Evolutionary conservation across 2,888 invertebrate genomes (phyloP), one percentile per base, ranked within the genome.

Genomic region (Eurois occulta): DNA sequence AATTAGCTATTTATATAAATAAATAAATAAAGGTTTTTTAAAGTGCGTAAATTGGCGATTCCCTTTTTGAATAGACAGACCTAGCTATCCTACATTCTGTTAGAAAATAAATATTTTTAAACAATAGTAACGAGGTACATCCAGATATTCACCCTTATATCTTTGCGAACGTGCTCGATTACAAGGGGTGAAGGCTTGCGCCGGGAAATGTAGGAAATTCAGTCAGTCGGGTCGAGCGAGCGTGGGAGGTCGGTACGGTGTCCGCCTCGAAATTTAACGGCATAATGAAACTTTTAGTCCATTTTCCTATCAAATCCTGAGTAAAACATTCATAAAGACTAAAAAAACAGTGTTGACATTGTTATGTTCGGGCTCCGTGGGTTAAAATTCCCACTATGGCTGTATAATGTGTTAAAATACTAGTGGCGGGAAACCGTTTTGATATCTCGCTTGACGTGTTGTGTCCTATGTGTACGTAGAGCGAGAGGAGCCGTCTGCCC

Each of bases 341-440:
- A 68, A 77, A 84, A 85, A 87, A 83, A 87, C 85, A 86, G 91
- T 92, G 92, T 81, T 87, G 77, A 81, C 71, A 88, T 85, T 83
- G 82, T 75, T 83, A 89, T 79, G 75, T 81, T 84, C 18, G 74
- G 67, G 75, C 77, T 76, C 66, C 77, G 85, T 78, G 82, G 80
- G 82, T 79, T 82, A 81, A 90, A 81, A 88, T 89, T 84, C 72
- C 73, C 69, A 80, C 78, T 90, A 93, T 94, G 93, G 81, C 80
- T 84, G 89, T 88, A 84, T 89, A 85, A 93, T 93, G 95, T 95
- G 95, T 90, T 93, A 90, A 94, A 95, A 94, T 94, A 95, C 93
- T 94, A 95, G 96, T 96, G 96, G 96, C 96, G 96, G 96, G 96
- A 96, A 96, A 96, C 95, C 94, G 95, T 95, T 96, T 94, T 95